Conservation (phyloP, 2,888 invertebrate species). For the Tricholauxania praeusta region DNA sequence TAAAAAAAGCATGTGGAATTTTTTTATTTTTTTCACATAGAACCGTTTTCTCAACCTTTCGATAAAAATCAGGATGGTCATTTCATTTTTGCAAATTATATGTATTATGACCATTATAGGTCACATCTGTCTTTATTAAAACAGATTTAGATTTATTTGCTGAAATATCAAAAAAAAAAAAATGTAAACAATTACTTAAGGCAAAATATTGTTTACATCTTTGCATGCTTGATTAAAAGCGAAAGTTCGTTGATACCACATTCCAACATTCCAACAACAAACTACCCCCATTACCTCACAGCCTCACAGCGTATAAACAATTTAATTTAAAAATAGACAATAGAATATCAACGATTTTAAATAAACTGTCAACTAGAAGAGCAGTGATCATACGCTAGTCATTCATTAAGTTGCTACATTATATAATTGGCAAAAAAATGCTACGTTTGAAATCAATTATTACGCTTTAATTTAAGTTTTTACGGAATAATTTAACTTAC, state of each 20-base stretch:
- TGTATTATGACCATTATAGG: too few species aligned
- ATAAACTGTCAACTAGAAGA: not conserved
- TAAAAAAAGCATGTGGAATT: too few species aligned
- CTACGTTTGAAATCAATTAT: slow-evolving; percentile 3
- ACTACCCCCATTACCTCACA: not conserved
- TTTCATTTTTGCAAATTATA: too few species aligned
- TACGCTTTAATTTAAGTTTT: slow-evolving; percentile 8
- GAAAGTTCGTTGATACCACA: slow-evolving; percentile 20
- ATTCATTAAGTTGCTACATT: slow-evolving; percentile 13
- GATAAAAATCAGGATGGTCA: too few species aligned
- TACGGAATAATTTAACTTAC: slow-evolving; percentile 69
- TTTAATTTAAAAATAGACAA: slow-evolving; percentile 19
- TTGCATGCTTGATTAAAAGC: slow-evolving; percentile 5
- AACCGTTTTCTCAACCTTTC: too few species aligned
- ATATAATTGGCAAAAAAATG: slow-evolving; percentile 21
- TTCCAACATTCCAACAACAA: not conserved
- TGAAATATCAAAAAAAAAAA: slow-evolving; percentile 8
- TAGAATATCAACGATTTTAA: not conserved
- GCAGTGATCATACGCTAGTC: not conserved
- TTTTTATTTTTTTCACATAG: too few species aligned
- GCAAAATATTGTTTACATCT: not conserved
- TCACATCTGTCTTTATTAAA: not conserved
- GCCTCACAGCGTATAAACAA: not conserved
- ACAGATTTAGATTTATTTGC: not conserved
- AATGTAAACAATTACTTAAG: slow-evolving; percentile 3